Conservation (phyloP, 2,797 vertebrate genomes). For the Pipistrellus nathusii region DNA sequence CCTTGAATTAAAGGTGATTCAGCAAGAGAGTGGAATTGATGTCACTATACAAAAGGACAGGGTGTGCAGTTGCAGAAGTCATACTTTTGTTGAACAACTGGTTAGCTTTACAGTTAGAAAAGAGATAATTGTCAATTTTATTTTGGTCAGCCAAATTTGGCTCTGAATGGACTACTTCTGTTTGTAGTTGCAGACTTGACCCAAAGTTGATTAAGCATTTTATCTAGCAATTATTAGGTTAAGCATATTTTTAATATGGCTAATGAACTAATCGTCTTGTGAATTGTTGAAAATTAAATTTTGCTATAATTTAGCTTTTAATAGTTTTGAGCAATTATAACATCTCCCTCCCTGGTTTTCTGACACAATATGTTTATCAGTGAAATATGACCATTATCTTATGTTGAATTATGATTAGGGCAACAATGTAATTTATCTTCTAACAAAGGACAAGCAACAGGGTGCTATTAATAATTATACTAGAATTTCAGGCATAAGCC, state of each 20-base stretch:
- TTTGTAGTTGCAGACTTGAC: background rate
- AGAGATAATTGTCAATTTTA: background rate
- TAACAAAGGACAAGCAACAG: background rate
- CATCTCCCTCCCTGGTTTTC: background rate
- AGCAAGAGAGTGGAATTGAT: background rate
- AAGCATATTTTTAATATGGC: background rate
- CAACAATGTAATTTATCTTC: background rate
- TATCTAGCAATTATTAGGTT: background rate
- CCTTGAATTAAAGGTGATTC: slow-evolving; percentile 58
- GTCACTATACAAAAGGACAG: background rate
- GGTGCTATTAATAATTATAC: background rate
- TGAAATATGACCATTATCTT: slow-evolving; percentile 16
- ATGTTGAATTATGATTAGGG: background rate
- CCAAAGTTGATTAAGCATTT: background rate
- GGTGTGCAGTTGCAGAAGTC: background rate
- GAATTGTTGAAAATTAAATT: slow-evolving; percentile 19
- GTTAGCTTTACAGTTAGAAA: background rate
- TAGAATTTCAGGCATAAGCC: background rate
- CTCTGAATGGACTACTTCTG: background rate
- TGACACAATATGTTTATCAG: background rate
- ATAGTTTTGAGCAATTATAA: background rate
- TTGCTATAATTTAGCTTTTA: background rate
- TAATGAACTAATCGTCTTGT: background rate
- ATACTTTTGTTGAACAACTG: background rate
- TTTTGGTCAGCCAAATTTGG: background rate